Evolutionary conservation across 2,888 invertebrate species (phyloP), one percentile per base, ranked within the genome.

Genomic region (Stenodera caucasica): DNA sequence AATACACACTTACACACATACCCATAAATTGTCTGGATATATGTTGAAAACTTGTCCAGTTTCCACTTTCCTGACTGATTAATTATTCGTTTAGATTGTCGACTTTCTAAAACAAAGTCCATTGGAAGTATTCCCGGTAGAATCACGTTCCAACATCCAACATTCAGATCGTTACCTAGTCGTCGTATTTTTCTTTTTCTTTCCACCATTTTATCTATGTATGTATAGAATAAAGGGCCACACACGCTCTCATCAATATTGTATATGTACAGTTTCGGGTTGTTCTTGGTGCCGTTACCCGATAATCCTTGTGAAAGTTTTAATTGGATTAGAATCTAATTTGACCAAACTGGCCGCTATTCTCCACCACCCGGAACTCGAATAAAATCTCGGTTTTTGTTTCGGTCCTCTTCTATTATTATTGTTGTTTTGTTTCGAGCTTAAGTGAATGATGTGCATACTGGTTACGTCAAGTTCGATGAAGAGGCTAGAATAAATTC

Each of bases 281-380:
- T 70, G 70, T 69, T 67, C 66, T 67, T 61, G 62, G 61, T 64
- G 29, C 69, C 66, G 55, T 53, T 63, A 64, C 61, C 56, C 64
- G 70, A 72, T 70, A 75, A 75, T 75, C 77, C 78, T 70, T 71
- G 75, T 73, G 73, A 78, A 81, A 81, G 78, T 81, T 80, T 81
- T 81, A 81, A 81, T 80, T 81, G 81, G 80, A 81, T 81, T 81
- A 80, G 80, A 79, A 80, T 80, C 80, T 80, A 80, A 81, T 80
- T 81, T 80, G 75, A 77, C 75, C 78, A 73, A 76, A 78, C 77
- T 79, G 79, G 79, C 79, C 79, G 75, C 77, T 73, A 65, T 72
- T 72, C 1, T 8, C 35, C 35, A 12, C 8, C 30, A 12, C 4
- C 8, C 9, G 2, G n/a, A n/a, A n/a, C n/a, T n/a, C n/a, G n/a